These are phyloP conservation scores for Baryphthengus martii DNA, from an alignment of 2,113 vertebrate genomes.

Conservation along the genomic window DNA sequence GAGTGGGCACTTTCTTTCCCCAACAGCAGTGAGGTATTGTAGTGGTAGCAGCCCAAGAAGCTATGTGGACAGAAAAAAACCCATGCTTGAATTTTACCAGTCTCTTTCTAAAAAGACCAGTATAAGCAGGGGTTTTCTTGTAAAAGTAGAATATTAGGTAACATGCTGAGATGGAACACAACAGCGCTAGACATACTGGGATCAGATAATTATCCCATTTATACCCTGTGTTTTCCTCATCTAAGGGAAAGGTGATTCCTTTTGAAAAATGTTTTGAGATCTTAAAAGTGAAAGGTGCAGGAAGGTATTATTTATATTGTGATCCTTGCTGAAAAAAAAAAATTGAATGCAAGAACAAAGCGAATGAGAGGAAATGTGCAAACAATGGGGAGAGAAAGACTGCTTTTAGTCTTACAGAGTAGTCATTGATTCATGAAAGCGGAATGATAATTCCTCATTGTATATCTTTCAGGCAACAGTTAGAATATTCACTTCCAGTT, in stretches of 20 bases:
- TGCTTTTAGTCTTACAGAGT: slow-evolving; percentile 33
- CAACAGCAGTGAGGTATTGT: background rate
- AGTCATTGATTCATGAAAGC: slow-evolving; percentile 18
- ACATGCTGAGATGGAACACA: background rate
- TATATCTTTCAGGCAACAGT: slow-evolving; percentile 24
- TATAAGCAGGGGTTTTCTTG: background rate
- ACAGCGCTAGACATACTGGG: background rate
- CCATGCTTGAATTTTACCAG: background rate
- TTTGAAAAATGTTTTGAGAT: background rate
- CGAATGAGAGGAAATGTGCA: background rate
- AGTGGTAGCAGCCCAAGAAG: background rate
- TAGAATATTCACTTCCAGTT: slow-evolving; percentile 34
- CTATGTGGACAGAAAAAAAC: background rate
- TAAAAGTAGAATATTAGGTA: background rate
- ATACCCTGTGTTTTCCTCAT: background rate
- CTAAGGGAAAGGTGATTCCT: background rate
- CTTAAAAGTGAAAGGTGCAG: background rate
- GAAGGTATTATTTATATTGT: background rate
- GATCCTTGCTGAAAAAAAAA: background rate
- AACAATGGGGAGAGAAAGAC: slow-evolving; percentile 15
- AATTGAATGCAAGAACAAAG: background rate
- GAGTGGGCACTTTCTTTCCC: background rate
- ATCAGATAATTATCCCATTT: background rate
- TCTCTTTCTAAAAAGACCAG: background rate
- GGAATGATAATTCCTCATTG: slow-evolving; percentile 36